Conservation (phyloP, 2,113 vertebrate species). For the Muntiacus reevesi region DNA sequence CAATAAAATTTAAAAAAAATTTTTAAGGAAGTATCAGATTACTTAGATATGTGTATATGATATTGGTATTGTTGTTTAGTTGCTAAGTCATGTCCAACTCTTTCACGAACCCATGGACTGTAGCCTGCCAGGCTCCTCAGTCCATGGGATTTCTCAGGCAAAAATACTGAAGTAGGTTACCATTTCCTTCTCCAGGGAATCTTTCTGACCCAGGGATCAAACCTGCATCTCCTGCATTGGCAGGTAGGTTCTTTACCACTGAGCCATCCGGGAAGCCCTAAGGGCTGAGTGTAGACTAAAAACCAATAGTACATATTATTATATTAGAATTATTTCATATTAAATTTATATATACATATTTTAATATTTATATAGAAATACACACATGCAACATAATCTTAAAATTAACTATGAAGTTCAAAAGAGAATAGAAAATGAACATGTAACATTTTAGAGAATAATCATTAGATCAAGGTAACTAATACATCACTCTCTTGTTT, state of each 20-base stretch:
- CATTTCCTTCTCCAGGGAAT: neutral
- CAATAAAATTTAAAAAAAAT: neutral
- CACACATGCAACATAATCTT: neutral
- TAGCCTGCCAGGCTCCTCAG: neutral
- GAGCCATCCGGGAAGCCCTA: neutral
- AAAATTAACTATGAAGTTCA: slow-evolving; percentile 21
- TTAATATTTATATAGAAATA: neutral
- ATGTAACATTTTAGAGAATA: neutral
- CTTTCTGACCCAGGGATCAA: neutral
- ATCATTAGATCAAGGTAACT: neutral
- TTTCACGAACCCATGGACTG: neutral
- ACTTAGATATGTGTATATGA: neutral
- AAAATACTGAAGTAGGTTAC: neutral
- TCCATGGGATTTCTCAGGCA: neutral
- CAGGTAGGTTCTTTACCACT: neutral
- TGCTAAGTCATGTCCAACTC: neutral
- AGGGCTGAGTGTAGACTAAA: neutral
- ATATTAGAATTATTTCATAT: neutral
- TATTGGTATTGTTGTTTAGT: neutral
- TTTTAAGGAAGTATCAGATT: neutral
- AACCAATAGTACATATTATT: neutral
- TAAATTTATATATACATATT: neutral
- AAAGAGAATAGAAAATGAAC: neutral
- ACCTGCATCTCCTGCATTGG: neutral
- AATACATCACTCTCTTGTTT: neutral